Evolutionary conservation across 2,113 vertebrate genomes (phyloP).

Genomic region (Mirza zaza): DNA sequence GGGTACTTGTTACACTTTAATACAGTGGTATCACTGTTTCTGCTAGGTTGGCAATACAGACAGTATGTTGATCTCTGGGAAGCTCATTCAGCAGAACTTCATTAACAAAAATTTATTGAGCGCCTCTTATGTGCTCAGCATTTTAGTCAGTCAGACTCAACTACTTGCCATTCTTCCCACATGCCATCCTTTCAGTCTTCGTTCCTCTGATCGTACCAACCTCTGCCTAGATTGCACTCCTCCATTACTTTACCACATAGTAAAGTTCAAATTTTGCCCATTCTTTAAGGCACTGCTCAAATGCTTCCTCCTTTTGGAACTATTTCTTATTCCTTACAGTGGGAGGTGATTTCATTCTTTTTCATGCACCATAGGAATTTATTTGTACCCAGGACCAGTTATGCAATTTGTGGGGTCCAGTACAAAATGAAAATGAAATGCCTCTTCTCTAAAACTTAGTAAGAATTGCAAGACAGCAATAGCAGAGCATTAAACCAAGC

Average conservation of each 20-base stretch:
- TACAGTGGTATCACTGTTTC: constrained; percentile 36
- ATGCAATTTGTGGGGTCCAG: neutral
- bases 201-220: neutral
- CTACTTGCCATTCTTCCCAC: constrained; percentile 52
- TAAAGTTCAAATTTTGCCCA: neutral
- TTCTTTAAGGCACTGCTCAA: neutral
- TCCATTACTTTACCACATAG: neutral
- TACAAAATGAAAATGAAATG: constrained; percentile 27
- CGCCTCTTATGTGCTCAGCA: constrained; percentile 31
- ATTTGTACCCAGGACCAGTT: neutral
- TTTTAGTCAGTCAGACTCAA: constrained; percentile 48
- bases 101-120: constrained; percentile 68
- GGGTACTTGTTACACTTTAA: neutral
- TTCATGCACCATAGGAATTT: neutral
- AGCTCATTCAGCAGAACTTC: constrained; percentile 51
- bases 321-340: neutral
- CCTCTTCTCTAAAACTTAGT: neutral
- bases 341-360: neutral
- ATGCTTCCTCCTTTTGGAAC: constrained; percentile 22
- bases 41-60: constrained; percentile 19
- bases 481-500: neutral
- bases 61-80: neutral
- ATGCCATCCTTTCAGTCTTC: neutral
- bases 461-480: neutral
- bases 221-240: neutral